Percentiles rank a stretch among this genome's conserved stretches.
Conservation (phyloP, 2,113 vertebrate genomes). For the Eptatretus burgeri region DNA sequence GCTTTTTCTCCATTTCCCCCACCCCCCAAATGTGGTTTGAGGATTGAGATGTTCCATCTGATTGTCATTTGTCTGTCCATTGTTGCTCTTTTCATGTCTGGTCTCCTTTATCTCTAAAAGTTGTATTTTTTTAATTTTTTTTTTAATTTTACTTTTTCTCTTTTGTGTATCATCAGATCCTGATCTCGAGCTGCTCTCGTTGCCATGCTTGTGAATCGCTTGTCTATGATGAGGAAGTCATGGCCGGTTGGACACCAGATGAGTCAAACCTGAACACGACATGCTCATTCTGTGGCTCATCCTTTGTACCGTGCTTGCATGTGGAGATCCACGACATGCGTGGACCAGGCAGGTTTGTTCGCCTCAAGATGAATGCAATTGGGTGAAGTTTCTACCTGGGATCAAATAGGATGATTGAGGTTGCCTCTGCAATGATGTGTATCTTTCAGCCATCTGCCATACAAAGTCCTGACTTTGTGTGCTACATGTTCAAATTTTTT, state of each 20-base stretch:
- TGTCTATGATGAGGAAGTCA: conserved; percentile 95
- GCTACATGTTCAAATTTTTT: too few relatives aligned
- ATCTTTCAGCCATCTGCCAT: too few relatives aligned
- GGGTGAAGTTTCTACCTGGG: too few relatives aligned
- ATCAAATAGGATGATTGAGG: too few relatives aligned
- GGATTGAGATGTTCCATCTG: too few relatives aligned
- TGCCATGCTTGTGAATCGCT: conserved; percentile 49
- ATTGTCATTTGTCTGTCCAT: too few relatives aligned
- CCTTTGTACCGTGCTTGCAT: conserved; percentile 63
- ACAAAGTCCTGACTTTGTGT: too few relatives aligned
- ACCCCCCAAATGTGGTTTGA: too few relatives aligned
- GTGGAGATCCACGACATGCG: conserved; percentile 78
- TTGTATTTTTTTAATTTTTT: not conserved
- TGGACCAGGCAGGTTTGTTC: conserved; percentile 28
- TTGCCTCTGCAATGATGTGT: too few relatives aligned
- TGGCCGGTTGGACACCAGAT: conserved; percentile 84
- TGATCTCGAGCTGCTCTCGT: conserved; percentile 93
- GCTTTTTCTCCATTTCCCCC: too few relatives aligned
- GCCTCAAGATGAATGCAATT: not conserved
- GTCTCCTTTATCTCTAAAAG: not conserved
- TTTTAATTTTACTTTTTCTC: not conserved
- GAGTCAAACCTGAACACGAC: conserved; percentile 86
- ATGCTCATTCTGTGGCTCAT: conserved; percentile 65
- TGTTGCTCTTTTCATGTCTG: too few relatives aligned
- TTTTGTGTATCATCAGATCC: conserved; percentile 24